phyloP scores from a whole-genome alignment of 2,113 vertebrate genomes.

The Mesitornis unicolor region DNA sequence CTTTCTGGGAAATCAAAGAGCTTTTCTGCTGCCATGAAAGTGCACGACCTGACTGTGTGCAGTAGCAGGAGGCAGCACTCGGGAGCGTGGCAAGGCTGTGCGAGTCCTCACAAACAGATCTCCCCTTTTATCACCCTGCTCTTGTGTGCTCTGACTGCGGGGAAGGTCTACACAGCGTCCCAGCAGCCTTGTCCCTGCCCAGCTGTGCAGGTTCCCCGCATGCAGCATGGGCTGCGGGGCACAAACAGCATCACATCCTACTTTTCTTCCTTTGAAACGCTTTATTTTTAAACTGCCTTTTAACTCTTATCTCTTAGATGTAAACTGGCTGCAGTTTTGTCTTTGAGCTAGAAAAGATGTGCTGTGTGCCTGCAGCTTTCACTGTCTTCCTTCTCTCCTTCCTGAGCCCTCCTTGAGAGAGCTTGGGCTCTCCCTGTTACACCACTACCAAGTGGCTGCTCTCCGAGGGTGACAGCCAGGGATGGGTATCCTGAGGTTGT shows the following conservation, averaged over 20 bases:
- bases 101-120: not conserved
- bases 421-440: not conserved
- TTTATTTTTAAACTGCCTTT: not conserved
- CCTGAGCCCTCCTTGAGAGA: not conserved
- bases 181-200: not conserved
- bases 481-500: not conserved
- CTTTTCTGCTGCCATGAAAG: not conserved
- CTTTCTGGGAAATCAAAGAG: not conserved
- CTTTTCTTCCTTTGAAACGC: not conserved
- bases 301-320: not conserved
- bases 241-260: not conserved
- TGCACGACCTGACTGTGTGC: rapidly evolving
- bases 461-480: rapidly evolving
- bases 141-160: not conserved
- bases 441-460: not conserved
- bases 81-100: rapidly evolving
- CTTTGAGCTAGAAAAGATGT: not conserved
- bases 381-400: too few species aligned
- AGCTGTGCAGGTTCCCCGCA: not conserved
- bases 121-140: not conserved
- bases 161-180: rapidly evolving
- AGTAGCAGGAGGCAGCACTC: not conserved
- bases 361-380: not conserved
- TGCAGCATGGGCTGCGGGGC: not conserved
- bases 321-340: not conserved